Evolutionary conservation across 2,113 vertebrate genomes (phyloP), one percentile per base, ranked within the genome.

Genomic region (Vulpes ferrilata): DNA sequence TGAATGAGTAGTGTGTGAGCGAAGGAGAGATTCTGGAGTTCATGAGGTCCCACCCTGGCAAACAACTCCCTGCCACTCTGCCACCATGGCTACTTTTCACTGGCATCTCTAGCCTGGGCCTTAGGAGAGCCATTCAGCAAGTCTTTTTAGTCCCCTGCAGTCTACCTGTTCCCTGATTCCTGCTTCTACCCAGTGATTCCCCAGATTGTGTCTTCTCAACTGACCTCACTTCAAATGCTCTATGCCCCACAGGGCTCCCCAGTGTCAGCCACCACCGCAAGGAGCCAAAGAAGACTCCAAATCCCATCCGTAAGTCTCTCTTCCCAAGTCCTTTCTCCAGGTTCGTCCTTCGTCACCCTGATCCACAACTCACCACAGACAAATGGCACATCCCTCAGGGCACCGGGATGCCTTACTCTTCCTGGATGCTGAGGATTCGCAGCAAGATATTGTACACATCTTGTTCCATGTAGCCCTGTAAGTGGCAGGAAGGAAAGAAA

Each of bases 401-500:
- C 22, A 12, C 20, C 23, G 19, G 4, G 4, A 27, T 12, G 38
- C 64, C 35, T 98, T 95, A 91, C 57, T 97, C 93, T 30, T 82
- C 97, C 71, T 98, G 95, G 16, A 65, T n/a, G 74, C 81, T 97
- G 95, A 98, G 98, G 57, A 99, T 98, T n/a, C 86, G 95, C 59
- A 98, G 98, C 20, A 99, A 97, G 74, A 97, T 93, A 3, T 82
- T 65, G 51, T 99, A 98, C 1, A 98, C 98, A 0, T 98, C 97
- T 82, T 98, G 97, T 4, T 99, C 98, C 98, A 98, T 98, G 90
- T 97, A 97, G 7, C 98, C 98, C 98, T 99, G 96, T 0, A 13
- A 71, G 74, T 12, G 35, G 19, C 76, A 74, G 27, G 67, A 96
- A 97, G 84, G 82, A 93, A 51, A 92, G 0, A 38, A 65, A 79